Percentiles rank a stretch among this genome's conserved stretches.
Evolutionary conservation across 2,888 invertebrate species (phyloP).

Genomic region (Thyatira batis): DNA sequence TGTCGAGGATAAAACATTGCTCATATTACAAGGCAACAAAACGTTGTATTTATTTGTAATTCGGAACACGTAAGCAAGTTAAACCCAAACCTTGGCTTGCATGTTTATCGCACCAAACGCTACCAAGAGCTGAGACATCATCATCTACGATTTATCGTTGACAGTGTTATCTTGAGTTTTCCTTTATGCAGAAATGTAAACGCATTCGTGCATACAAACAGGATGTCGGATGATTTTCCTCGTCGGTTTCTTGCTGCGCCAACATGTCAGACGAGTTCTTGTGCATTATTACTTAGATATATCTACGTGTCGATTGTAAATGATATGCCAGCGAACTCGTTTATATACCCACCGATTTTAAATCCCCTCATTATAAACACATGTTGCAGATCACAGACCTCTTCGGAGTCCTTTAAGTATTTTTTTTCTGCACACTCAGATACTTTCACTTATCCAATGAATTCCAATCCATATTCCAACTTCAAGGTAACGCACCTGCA

Average conservation of each 20-base stretch:
- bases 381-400: background rate
- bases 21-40: slow-evolving; percentile 1
- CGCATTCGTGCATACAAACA: slow-evolving; percentile 56
- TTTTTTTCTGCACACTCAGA: background rate
- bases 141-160: slow-evolving; percentile 40
- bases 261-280: slow-evolving; percentile 43
- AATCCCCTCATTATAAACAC: background rate
- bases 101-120: slow-evolving; percentile 12
- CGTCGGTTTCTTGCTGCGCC: slow-evolving; percentile 40
- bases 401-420: background rate
- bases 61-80: slow-evolving; percentile 18
- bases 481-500: background rate
- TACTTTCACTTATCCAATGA: background rate
- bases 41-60: slow-evolving; percentile 20
- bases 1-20: background rate
- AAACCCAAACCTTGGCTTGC: slow-evolving; percentile 7
- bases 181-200: slow-evolving; percentile 39
- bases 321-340: slow-evolving; percentile 26
- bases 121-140: slow-evolving; percentile 32
- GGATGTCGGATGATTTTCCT: slow-evolving; percentile 71
- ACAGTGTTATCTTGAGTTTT: slow-evolving; percentile 36
- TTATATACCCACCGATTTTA: slow-evolving; percentile 12
- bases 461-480: background rate
- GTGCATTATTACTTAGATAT: slow-evolving; percentile 40
- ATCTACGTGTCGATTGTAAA: slow-evolving; percentile 35